Evolutionary conservation across 2,888 invertebrate species (phyloP).

Genomic region (Spodoptera littoralis): DNA sequence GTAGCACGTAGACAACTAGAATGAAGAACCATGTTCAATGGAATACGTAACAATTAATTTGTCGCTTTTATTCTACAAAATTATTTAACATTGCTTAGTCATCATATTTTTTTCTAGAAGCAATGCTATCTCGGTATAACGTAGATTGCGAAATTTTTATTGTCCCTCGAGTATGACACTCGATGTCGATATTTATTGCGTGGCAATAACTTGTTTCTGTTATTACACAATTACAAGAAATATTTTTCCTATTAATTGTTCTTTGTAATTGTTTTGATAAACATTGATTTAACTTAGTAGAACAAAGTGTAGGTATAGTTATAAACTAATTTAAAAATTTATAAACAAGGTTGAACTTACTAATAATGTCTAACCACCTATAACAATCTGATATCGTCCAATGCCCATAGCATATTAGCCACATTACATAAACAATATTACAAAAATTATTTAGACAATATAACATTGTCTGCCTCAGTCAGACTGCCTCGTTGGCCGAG

Average conservation of each 20-base stretch:
- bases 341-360: conserved; percentile 7
- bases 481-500: no score
- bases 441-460: no score
- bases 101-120: conserved; percentile 7
- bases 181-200: conserved; percentile 35
- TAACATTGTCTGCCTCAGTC: no score
- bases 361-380: no score
- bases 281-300: conserved; percentile 20
- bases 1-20: neutral
- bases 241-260: conserved; percentile 37
- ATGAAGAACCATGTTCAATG: neutral
- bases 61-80: no score
- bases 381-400: no score
- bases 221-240: conserved; percentile 49
- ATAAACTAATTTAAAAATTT: conserved; percentile 14
- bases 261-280: conserved; percentile 42
- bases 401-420: no score
- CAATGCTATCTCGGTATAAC: conserved; percentile 15
- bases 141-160: conserved; percentile 17
- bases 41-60: no score
- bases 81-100: neutral
- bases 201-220: conserved; percentile 42
- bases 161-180: neutral
- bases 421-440: no score
- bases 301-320: conserved; percentile 11